Evolutionary conservation across 2,113 vertebrate genomes (phyloP).

Genomic region (Riparia riparia): DNA sequence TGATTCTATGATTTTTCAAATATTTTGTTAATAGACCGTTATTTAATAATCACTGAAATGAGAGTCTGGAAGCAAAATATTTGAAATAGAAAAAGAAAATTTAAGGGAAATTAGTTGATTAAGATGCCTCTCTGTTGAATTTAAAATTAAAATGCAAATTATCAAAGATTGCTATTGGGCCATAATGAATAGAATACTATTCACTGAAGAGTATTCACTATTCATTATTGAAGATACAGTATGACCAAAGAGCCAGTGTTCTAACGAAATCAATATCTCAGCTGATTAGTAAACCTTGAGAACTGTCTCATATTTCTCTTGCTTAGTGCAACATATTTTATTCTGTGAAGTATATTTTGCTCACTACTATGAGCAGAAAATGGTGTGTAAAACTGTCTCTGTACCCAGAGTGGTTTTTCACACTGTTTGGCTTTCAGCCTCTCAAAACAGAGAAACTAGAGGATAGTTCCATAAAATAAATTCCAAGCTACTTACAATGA

Average conservation of each 20-base stretch:
- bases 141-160: background rate
- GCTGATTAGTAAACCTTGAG: background rate
- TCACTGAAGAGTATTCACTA: background rate
- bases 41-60: background rate
- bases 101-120: background rate
- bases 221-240: background rate
- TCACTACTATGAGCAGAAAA: background rate
- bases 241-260: background rate
- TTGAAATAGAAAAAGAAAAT: background rate
- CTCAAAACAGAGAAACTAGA: background rate
- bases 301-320: background rate
- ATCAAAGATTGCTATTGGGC: background rate
- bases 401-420: background rate
- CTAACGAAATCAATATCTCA: background rate
- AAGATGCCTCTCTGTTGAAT: background rate
- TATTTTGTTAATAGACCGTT: background rate
- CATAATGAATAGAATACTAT: background rate
- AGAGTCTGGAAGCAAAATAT: rapidly evolving
- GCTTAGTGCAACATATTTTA: background rate
- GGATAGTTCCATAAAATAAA: background rate
- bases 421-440: background rate
- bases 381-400: background rate
- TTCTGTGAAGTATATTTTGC: background rate
- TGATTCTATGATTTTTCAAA: background rate
- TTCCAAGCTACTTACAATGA: background rate